Conservation (phyloP, 2,797 vertebrate genomes). For the Leptoclinus maculatus region DNA sequence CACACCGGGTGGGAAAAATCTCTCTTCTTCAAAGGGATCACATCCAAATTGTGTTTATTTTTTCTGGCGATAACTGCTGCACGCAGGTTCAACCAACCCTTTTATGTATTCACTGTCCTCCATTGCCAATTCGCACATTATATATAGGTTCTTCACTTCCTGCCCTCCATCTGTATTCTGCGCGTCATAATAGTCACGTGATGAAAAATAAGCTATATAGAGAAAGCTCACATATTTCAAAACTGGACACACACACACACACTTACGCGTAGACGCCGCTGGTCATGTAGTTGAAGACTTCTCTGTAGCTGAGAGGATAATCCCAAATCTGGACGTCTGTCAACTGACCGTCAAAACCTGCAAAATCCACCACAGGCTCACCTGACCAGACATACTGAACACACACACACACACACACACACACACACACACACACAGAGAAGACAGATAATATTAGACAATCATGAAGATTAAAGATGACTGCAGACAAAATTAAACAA, state of each 20-base stretch:
- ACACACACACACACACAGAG: neutral
- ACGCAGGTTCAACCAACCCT: too few relatives aligned
- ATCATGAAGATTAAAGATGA: neutral
- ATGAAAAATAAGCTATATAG: too few relatives aligned
- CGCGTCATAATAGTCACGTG: too few relatives aligned
- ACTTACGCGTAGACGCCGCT: conserved; percentile 27
- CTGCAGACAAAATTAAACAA: neutral
- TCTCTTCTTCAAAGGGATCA: too few relatives aligned
- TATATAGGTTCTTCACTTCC: too few relatives aligned
- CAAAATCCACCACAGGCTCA: conserved; percentile 46
- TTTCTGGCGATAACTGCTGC: too few relatives aligned
- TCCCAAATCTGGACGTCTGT: conserved; percentile 76
- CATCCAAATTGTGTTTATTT: too few relatives aligned
- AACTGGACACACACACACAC: neutral
- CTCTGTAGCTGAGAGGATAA: conserved; percentile 54
- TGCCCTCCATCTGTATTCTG: too few relatives aligned
- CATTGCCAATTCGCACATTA: too few relatives aligned
- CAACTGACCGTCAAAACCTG: conserved; percentile 65
- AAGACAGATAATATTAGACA: neutral
- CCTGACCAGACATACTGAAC: conserved; percentile 54
- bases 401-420: conserved; percentile 46
- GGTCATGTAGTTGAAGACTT: conserved; percentile 60
- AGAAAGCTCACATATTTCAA: neutral
- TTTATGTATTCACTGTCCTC: too few relatives aligned
- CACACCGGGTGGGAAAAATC: too few relatives aligned